These are phyloP conservation scores for Papilio dardanus DNA, from an alignment of 1,140 invertebrate species.

Conservation along the genomic window DNA sequence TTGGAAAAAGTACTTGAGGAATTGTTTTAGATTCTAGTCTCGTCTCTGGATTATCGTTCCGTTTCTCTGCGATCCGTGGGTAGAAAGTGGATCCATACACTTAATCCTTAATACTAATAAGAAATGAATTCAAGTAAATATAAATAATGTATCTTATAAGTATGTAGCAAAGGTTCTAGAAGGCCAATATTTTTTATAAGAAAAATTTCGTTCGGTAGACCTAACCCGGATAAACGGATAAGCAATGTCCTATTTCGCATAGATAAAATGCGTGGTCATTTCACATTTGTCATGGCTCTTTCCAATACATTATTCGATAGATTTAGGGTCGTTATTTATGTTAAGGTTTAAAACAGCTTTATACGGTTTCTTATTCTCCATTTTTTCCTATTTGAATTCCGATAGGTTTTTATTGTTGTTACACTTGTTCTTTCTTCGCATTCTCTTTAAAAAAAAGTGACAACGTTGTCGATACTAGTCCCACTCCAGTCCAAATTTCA, in stretches of 20 bases:
- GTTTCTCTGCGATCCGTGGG: no score
- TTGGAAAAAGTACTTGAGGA: no score
- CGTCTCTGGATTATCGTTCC: no score
- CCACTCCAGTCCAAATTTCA: not conserved
- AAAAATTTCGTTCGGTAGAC: not conserved
- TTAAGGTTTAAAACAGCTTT: not conserved
- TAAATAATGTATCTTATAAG: no score
- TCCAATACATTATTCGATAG: not conserved
- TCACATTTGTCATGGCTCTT: not conserved
- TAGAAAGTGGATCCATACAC: no score
- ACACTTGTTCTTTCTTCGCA: no score
- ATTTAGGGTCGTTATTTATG: not conserved
- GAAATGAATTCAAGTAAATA: no score
- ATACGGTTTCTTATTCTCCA: not conserved
- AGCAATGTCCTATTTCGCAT: slow-evolving; percentile 9
- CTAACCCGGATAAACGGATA: not conserved
- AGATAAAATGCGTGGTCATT: slow-evolving; percentile 3
- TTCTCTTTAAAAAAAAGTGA: no score
- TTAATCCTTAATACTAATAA: no score
- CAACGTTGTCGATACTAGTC: not conserved
- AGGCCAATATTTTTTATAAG: not conserved
- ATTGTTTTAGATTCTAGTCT: no score
- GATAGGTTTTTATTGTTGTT: no score
- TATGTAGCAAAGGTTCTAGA: not conserved
- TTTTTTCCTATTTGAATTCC: no score